Percentiles rank a stretch among this genome's conserved stretches.
Evolutionary conservation across 2,113 vertebrate genomes (phyloP).

Genomic region (Reinhardtius hippoglossoides): DNA sequence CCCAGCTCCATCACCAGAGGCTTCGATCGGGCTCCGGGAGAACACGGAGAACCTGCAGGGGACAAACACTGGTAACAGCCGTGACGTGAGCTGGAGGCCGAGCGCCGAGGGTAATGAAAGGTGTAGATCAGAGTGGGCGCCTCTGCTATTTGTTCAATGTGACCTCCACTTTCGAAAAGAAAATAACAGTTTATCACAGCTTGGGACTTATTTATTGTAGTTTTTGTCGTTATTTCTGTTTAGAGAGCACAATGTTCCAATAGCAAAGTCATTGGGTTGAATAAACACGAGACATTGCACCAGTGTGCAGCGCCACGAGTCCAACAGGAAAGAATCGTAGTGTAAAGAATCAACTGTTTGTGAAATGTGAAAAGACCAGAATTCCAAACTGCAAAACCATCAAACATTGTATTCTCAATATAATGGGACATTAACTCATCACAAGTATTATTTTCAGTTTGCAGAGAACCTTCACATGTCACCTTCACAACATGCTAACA

Average conservation of each 20-base stretch:
- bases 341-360: no score
- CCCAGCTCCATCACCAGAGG: slow-evolving; percentile 20
- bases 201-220: neutral
- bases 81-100: neutral
- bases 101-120: slow-evolving; percentile 7
- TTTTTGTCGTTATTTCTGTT: neutral
- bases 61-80: neutral
- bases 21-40: slow-evolving; percentile 12
- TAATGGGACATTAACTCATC: neutral
- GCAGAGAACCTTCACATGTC: no score
- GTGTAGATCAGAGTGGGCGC: neutral
- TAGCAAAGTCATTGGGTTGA: neutral
- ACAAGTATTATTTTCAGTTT: no score
- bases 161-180: neutral
- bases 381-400: no score
- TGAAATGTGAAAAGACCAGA: no score
- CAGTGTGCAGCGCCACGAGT: no score
- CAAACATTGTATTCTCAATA: no score
- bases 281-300: neutral
- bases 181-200: neutral
- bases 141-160: neutral
- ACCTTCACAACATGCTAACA: no score
- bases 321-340: no score
- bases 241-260: neutral
- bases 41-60: slow-evolving; percentile 19